Evolutionary conservation across 2,888 invertebrate species (phyloP), one percentile per base, ranked within the genome.

Genomic region (Andrena trimmerana): DNA sequence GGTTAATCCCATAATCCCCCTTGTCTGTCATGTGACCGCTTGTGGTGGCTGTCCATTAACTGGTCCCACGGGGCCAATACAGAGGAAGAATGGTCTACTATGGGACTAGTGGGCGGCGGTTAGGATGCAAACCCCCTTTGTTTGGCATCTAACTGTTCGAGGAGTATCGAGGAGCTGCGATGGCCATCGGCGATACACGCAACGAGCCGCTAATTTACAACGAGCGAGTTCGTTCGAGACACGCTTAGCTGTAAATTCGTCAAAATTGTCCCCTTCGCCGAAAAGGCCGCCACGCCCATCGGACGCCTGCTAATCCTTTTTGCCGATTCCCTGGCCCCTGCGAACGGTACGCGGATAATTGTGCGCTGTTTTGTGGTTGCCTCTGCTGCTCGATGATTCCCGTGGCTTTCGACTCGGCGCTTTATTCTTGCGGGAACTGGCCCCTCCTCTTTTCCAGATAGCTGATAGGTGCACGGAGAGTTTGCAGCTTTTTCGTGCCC

Each of bases 1-100:
- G 77, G 84, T 86, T 81, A 86, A 86, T 86, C 79, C 84, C 48
- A 82, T 86, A 86, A 86, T 86, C 84, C 86, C 68, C 60, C 3
- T 60, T 27, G 70, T 60, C 70, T 65, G 75, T 67, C 71, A 62
- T 48, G 42, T 73, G 76, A 65, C 81, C 78, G 66, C 59, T 68
- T 57, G 75, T 29, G 73, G 73, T 70, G 42, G 33, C 6, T 10
- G 27, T 70, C 66, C 68, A 82, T 82, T 85, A 79, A 66, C 54
- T 16, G 36, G 10, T 72, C 83, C 80, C 86, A 72, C 13, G 68
- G 76, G 82, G 16, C 36, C 13, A 63, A 33, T 60, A 16, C 27
- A 57, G 50, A 36, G 13, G 4, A 42, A 16, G 42, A 68, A 54
- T 27, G 6, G 3, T 10, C 0, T 24, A 2, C 31, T 24, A n/a